These are phyloP conservation scores for Nasonia oneida DNA, from an alignment of 2,888 invertebrate genomes.

Conservation along the genomic window DNA sequence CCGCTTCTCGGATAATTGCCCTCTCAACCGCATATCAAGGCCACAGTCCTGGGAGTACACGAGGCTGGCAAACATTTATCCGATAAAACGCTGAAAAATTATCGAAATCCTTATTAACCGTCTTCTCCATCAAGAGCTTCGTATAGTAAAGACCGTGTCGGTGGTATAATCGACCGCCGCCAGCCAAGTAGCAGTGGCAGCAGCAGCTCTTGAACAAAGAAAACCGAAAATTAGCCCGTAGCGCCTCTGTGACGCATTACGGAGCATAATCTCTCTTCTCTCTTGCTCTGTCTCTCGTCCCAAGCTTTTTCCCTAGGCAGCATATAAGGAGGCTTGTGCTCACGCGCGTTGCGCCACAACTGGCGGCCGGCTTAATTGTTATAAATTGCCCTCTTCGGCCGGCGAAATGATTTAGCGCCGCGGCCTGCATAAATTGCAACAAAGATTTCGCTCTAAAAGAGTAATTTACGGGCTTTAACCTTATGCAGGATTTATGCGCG, in stretches of 20 bases:
- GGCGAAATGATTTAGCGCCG: constrained; percentile 76
- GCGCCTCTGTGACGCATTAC: constrained; percentile 33
- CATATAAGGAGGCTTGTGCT: constrained; percentile 34
- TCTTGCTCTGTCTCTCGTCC: constrained; percentile 23
- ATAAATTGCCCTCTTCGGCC: constrained; percentile 77
- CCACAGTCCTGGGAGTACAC: neutral
- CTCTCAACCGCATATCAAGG: neutral
- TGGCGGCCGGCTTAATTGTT: constrained; percentile 74
- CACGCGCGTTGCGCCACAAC: constrained; percentile 45
- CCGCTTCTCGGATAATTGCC: neutral
- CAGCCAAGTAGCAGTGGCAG: constrained; percentile 48
- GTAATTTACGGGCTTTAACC: constrained; percentile 75
- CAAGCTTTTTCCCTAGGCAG: constrained; percentile 23
- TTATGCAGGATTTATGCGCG: constrained; percentile 69
- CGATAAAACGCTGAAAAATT: neutral
- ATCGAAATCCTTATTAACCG: constrained; percentile 23
- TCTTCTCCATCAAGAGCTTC: neutral
- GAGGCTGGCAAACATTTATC: constrained; percentile 38
- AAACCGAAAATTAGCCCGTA: constrained; percentile 67
- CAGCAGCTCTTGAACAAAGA: constrained; percentile 58
- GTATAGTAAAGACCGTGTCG: neutral
- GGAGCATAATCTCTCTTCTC: constrained; percentile 35
- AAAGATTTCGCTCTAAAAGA: constrained; percentile 77
- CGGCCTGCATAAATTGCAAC: constrained; percentile 76
- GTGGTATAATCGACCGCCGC: constrained; percentile 30